Base-by-base conservation (phyloP, 2,888 invertebrate genomes). In the Cancer borealis region DNA sequence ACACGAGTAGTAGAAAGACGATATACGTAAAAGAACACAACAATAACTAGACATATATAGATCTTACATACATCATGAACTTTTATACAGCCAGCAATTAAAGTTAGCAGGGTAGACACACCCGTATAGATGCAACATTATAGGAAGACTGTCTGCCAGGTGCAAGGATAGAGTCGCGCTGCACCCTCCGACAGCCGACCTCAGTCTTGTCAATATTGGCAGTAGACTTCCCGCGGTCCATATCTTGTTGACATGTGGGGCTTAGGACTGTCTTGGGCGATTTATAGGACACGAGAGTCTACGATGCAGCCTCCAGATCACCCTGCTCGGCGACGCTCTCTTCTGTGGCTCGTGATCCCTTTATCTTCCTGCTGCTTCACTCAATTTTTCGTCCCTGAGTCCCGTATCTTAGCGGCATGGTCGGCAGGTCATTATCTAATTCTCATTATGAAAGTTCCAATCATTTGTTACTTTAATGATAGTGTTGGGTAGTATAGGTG, bases 171-270 rank as follows among this genome's bases (percentile, higher is more conserved):
- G n/a, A 21, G 6, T 3, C 66, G 66, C 5, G 79, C 79, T 21
- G 79, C 79, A 30, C 79, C 30, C 79, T 30, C 79, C 30, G 30
- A 79, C 79, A 79, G 30, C 79, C 30, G 26, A 26, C 79, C 30
- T 30, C 30, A 79, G 79, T 30, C 30, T 3, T 79, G 79, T 79
- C 79, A 79, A 79, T 79, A 79, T 26, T 79, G 79, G 79, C 79
- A 79, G 79, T 79, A 79, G 79, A 79, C 79, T 79, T 79, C 79
- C 79, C 79, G 79, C 79, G 79, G 79, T 30, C 79, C 79, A 79
- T 79, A 79, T 79, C 79, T 79, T 79, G 26, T 79, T 79, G 79
- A 30, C 79, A 79, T 30, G 30, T 30, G 79, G 79, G 79, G 79
- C 79, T 79, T 30, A 79, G 30, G 79, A 30, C 30, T 79, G 79